A percentile compares a stretch with the other conserved stretches of the same genome.
phyloP scores from a whole-genome alignment of 2,797 vertebrate genomes.

The Pogoniulus pusillus region DNA sequence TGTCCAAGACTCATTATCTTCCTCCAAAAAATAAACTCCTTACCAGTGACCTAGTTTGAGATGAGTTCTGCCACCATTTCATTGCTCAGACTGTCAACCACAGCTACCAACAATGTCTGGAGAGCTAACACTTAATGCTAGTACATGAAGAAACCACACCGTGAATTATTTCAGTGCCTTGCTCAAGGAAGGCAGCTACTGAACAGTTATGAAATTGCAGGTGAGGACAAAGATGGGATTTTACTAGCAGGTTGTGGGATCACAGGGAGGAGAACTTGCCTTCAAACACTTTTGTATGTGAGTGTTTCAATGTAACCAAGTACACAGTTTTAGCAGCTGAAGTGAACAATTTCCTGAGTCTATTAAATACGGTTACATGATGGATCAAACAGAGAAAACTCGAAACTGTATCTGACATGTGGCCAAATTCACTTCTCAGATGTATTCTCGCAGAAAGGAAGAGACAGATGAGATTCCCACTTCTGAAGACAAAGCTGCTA shows the following conservation, averaged over 20 bases:
- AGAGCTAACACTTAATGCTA: neutral
- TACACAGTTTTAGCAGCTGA: neutral
- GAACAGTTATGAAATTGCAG: neutral
- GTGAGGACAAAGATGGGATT: constrained; percentile 48
- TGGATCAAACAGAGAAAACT: neutral
- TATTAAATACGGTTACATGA: neutral
- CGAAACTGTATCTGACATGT: neutral
- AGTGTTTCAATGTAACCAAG: rapidly evolving
- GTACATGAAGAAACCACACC: neutral
- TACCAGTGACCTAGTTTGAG: neutral
- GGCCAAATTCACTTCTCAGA: neutral
- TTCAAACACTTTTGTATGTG: neutral
- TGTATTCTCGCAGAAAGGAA: neutral
- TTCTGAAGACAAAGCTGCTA: neutral
- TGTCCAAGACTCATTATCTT: neutral
- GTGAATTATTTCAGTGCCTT: neutral
- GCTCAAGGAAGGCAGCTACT: neutral
- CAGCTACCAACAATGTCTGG: neutral
- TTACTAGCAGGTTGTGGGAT: neutral
- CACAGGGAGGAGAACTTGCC: neutral
- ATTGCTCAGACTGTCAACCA: neutral
- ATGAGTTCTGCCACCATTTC: neutral
- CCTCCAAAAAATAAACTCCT: neutral
- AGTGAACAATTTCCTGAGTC: neutral
- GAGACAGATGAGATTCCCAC: neutral